Base-by-base conservation (phyloP, 2,113 vertebrate species). In the Prunella fulvescens region DNA sequence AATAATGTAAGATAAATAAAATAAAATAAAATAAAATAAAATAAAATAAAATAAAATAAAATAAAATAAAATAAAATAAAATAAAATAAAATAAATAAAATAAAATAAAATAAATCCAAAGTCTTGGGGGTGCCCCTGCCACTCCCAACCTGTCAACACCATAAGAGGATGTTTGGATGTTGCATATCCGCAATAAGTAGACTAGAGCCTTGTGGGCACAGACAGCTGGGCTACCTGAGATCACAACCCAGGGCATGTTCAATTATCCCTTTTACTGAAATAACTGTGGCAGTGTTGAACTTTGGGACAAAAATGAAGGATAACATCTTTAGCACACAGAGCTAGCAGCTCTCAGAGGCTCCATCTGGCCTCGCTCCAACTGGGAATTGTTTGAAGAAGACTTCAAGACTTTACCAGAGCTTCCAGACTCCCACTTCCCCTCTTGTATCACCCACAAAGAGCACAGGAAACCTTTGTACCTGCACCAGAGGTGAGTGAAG, bases 381-480 rank as follows among this genome's bases (percentile, higher is more conserved):
- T 14, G 15, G 66, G n/a, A 70, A n/a, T 4, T 25, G 29, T 42
- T 85, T 44, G 35, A 65, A 60, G 45, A 77, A 53, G 44, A 23
- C 13, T 62, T 72, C 47, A n/a, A 11, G 29, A 29, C 42, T 84
- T 73, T 33, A 62, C 25, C 25, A 84, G 51, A 35, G 22, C 31
- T 37, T 33, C 37, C 35, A 33, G 72, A 26, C 56, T 28, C 40
- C 37, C 67, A 12, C 14, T 3, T 65, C 45, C 37, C 29, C 12
- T 39, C n/a, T 10, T 16, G 15, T 4, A 28, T 20, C 0, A 0
- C 37, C 56, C 1, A 3, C 14, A n/a, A 50, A 53, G 17, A 29
- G 44, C 48, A 60, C 3, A 0, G 67, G 47, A 42, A n/a, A 50
- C 67, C 77, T 82, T 50, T 60, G 51, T 18, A 84, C 77, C 64